These are phyloP conservation scores for Frieseomelitta varia DNA, from an alignment of 1,140 invertebrate genomes.

Conservation along the genomic window DNA sequence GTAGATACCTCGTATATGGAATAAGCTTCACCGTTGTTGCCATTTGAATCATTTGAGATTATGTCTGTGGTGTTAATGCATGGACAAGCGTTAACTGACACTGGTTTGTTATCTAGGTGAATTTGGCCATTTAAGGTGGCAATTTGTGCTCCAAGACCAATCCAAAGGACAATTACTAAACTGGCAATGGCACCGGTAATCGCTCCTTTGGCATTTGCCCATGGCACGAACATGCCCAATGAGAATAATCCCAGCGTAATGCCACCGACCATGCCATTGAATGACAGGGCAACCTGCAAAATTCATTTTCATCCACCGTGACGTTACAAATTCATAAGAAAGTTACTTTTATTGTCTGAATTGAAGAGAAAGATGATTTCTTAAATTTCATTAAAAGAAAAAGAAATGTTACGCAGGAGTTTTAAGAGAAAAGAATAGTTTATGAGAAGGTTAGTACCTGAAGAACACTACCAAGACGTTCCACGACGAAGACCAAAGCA, in stretches of 20 bases:
- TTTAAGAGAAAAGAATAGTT: too few species aligned
- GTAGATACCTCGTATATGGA: constrained; percentile 69
- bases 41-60: not conserved
- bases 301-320: not conserved
- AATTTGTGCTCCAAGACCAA: constrained; percentile 88
- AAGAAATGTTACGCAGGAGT: not conserved
- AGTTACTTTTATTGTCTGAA: not conserved
- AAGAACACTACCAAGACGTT: constrained; percentile 90
- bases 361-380: not conserved
- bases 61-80: constrained; percentile 74
- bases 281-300: constrained; percentile 88
- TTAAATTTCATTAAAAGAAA: not conserved
- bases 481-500: constrained; percentile 89
- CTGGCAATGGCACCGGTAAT: constrained; percentile 85
- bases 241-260: constrained; percentile 93
- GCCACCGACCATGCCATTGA: constrained; percentile 94
- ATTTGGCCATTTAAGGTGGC: constrained; percentile 82
- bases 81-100: constrained; percentile 79
- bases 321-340: not conserved
- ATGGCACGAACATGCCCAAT: constrained; percentile 94
- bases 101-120: constrained; percentile 76
- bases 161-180: constrained; percentile 86
- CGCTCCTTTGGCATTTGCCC: constrained; percentile 91
- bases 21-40: constrained; percentile 34
- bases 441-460: constrained; percentile 82